Conservation (phyloP, 1,140 invertebrate species). For the Achroia grisella region DNA sequence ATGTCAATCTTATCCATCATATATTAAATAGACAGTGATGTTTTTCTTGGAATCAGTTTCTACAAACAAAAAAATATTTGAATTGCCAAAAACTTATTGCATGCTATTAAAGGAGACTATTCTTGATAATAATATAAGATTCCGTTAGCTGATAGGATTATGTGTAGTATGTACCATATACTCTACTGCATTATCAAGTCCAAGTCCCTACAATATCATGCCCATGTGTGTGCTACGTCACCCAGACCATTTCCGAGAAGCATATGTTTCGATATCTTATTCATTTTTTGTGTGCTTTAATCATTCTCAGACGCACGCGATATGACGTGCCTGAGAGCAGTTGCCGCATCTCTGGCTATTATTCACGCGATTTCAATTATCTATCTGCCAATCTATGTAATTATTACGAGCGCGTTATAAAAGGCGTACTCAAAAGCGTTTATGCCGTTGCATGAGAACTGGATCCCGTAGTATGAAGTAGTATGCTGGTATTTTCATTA, state of each 20-base stretch:
- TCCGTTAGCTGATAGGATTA: too few species aligned
- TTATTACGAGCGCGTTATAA: slow-evolving; percentile 15
- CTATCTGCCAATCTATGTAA: slow-evolving; percentile 32
- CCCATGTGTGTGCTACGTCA: too few species aligned
- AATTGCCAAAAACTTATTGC: too few species aligned
- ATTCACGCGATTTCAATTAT: slow-evolving; percentile 47
- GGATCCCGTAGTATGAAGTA: slow-evolving; percentile 12
- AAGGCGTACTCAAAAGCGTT: slow-evolving; percentile 5
- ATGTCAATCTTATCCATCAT: too few species aligned
- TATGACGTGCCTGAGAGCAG: slow-evolving; percentile 37
- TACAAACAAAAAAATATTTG: too few species aligned
- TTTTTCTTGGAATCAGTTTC: too few species aligned
- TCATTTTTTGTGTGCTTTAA: slow-evolving; percentile 29
- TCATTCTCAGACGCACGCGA: slow-evolving; percentile 37
- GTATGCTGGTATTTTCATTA: slow-evolving; percentile 63
- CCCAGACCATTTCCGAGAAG: slow-evolving; percentile 22
- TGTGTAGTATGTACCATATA: too few species aligned
- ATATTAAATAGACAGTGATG: too few species aligned
- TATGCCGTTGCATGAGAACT: slow-evolving; percentile 13
- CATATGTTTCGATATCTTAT: slow-evolving; percentile 26
- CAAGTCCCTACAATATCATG: too few species aligned
- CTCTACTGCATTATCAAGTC: too few species aligned
- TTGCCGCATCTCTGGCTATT: slow-evolving; percentile 34
- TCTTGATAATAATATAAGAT: too few species aligned
- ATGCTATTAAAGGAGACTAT: too few species aligned